Base-by-base conservation (phyloP, 2,797 vertebrate genomes). In the Cichlasoma orientale region DNA sequence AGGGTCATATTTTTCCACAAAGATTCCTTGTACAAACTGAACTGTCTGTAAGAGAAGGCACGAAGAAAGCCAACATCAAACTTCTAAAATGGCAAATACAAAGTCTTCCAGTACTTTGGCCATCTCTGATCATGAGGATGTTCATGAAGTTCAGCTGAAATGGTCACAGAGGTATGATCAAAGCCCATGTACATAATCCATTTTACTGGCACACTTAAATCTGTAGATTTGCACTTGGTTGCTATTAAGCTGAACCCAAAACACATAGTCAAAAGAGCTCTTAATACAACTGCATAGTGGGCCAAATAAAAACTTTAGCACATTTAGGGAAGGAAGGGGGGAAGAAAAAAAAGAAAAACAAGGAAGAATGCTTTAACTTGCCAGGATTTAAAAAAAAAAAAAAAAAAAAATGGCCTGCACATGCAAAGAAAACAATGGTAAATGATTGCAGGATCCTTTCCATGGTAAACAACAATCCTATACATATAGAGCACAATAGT, bases 21-120 rank as follows among this genome's bases (percentile, higher is more conserved):
- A 99, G 95, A 99, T 99, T 95, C 98, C 98, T 96, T 99, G 98
- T 93, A 99, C 98, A 95, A 99, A 99, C 92, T 99, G 98, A 94
- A 99, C 98, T 83, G 93, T 93, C 93, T 93, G 91, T 13, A 88
- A 96, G 68, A 94, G 54, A 92, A 79, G 68, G 85, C 12, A 90
- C 27, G 90, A 38, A 83, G 41, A 21, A 21, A 75, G 27, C 58
- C 9, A 38, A 58, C 14, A 38, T 91, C 69, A 93, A 77, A 80
- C 66, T 82, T 83, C 74, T 36, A 19, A 9, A 77, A 47, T 4
- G 11, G 27, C 44, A 77, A 69, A 76, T 36, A 16, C 38, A 4
- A 57, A 75, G 16, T 19, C 41, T 12, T 58, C 70, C 33, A 36
- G 36, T 23, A 47, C 25, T 23, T 41, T 16, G 59, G 58, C 58